phyloP scores from a whole-genome alignment of 2,797 vertebrate genomes.

The Neosilurus hyrtlii region DNA sequence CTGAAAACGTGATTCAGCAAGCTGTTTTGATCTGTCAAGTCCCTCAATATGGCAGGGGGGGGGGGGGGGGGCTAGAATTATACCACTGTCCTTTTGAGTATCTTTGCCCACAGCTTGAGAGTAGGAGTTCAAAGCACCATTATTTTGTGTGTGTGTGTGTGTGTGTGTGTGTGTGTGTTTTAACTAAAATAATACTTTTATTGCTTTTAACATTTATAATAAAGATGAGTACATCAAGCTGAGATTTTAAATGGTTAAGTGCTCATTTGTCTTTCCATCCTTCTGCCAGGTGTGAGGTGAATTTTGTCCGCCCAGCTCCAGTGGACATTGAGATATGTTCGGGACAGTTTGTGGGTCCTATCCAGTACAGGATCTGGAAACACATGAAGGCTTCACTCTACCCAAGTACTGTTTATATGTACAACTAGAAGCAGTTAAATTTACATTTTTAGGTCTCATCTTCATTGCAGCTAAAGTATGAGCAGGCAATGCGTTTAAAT shows the following conservation, averaged over 20 bases:
- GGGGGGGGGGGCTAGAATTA: too few species aligned
- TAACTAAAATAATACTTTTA: not conserved
- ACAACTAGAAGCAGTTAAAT: not conserved
- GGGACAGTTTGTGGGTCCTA: constrained; percentile 73
- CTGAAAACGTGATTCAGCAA: too few species aligned
- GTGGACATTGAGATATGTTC: constrained; percentile 68
- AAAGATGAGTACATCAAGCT: not conserved
- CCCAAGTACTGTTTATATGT: constrained; percentile 64
- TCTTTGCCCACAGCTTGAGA: too few species aligned
- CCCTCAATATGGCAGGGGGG: too few species aligned
- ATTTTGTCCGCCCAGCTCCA: constrained; percentile 64
- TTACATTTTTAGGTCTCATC: not conserved
- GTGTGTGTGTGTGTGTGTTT: not conserved
- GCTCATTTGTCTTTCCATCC: constrained; percentile 6
- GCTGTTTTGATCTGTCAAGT: too few species aligned
- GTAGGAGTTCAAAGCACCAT: not conserved
- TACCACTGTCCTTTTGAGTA: too few species aligned
- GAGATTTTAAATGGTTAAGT: not conserved
- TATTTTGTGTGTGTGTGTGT: too few species aligned
- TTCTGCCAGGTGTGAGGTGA: constrained; percentile 68
- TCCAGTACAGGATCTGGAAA: constrained; percentile 79
- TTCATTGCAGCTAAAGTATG: not conserved
- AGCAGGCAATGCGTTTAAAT: not conserved
- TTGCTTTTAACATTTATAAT: not conserved
- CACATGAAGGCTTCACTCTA: constrained; percentile 76